Evolutionary conservation across 2,888 invertebrate species (phyloP), one percentile per base, ranked within the genome.

Genomic region (Diadegma fenestrale): DNA sequence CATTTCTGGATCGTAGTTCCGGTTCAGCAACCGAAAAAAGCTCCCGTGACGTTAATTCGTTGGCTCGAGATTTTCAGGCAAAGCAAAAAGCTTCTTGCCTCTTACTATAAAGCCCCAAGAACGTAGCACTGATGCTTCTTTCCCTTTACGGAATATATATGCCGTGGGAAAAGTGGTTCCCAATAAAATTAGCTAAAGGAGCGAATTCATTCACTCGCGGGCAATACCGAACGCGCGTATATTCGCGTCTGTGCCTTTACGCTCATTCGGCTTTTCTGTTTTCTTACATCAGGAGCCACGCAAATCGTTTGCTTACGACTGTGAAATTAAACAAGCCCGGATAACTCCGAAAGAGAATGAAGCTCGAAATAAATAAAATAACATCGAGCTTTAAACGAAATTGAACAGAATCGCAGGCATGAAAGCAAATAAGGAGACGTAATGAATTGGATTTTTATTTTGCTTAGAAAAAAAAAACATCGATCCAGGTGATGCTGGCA

Each of bases 181-280:
- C 81, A 63, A 82, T 85, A 69, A 79, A 85, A 85, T 85, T 85
- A 85, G 75, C 75, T 78, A 85, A 82, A 85, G 82, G 82, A 79
- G 85, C 79, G 80, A 84, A 76, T 58, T 80, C 71, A 63, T 71
- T 48, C 54, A 17, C 71, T 63, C 48, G 43, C 48, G 43, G 12
- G 43, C 22, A 68, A 58, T 77, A 58, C 76, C 41, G 37, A 19
- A 66, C 73, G n/a, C n/a, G n/a, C n/a, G 68, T 41, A 10, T 58
- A 54, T 66, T 30, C 33, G 54, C 19, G 10, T 68, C 14, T 54
- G 41, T 30, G 22, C 17, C 41, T 19, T n/a, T 58, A 26, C 26
- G 58, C 14, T 58, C 26, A 58, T 58, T 68, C n/a, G 26, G 33
- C 68, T 54, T 51, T 19, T 19, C n/a, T 41, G 41, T 68, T 77